Conservation (phyloP, 2,888 invertebrate genomes). For the Leptogaster cylindrica region DNA sequence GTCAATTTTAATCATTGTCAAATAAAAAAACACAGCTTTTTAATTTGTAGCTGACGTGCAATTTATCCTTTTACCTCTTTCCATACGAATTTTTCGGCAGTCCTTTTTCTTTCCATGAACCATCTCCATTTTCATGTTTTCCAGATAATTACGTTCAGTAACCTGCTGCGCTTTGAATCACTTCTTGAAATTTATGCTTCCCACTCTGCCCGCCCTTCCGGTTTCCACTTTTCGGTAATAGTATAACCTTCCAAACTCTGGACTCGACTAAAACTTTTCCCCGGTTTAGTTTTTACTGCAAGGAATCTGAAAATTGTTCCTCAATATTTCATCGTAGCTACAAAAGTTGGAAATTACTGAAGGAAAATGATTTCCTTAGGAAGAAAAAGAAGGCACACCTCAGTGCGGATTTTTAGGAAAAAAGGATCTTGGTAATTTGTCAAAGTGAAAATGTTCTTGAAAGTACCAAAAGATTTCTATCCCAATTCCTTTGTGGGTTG, state of each 20-base stretch:
- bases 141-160: background rate
- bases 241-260: no score
- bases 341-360: background rate
- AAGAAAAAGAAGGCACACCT: background rate
- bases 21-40: no score
- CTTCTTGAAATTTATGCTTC: slow-evolving; percentile 7
- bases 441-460: background rate
- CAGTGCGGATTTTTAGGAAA: no score
- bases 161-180: slow-evolving; percentile 1
- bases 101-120: no score
- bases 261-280: slow-evolving; percentile 18
- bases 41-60: no score
- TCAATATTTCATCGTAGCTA: slow-evolving; percentile 31
- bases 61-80: no score
- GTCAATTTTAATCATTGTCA: no score
- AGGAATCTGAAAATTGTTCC: slow-evolving; percentile 1
- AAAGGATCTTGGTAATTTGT: slow-evolving; percentile 15
- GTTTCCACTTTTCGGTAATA: no score
- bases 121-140: background rate
- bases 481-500: slow-evolving; percentile 4
- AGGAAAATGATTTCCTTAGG: background rate
- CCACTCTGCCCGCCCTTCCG: no score
- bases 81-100: no score
- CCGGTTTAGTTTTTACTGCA: background rate
- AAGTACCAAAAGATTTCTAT: slow-evolving; percentile 1